These are phyloP conservation scores for Mongoloraphidia duomilia DNA, from an alignment of 2,888 invertebrate genomes.

Conservation along the genomic window DNA sequence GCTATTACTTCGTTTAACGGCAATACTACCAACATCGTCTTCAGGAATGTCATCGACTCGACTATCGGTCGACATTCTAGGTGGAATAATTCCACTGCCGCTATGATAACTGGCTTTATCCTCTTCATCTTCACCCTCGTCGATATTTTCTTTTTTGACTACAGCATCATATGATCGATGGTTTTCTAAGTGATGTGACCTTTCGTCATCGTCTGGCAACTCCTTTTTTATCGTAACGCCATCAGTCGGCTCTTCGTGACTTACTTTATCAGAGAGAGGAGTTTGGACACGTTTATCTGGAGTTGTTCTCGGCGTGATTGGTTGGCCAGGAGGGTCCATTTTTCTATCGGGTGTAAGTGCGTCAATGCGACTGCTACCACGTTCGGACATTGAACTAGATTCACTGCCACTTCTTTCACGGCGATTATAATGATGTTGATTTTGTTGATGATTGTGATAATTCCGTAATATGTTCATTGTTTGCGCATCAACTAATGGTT, in stretches of 20 bases:
- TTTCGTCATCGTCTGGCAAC: slow-evolving; percentile 34
- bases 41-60: slow-evolving; percentile 23
- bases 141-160: slow-evolving; percentile 24
- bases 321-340: slow-evolving; percentile 44
- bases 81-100: slow-evolving; percentile 18
- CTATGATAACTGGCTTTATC: slow-evolving; percentile 27
- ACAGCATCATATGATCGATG: slow-evolving; percentile 22
- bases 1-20: slow-evolving; percentile 11
- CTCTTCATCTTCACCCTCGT: slow-evolving; percentile 28
- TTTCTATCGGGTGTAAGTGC: slow-evolving; percentile 70
- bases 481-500: slow-evolving; percentile 77
- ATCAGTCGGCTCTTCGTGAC: slow-evolving; percentile 35
- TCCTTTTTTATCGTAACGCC: slow-evolving; percentile 36
- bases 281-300: slow-evolving; percentile 51
- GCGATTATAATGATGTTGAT: slow-evolving; percentile 42
- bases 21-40: slow-evolving; percentile 18
- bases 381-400: slow-evolving; percentile 74
- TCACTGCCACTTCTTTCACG: slow-evolving; percentile 78
- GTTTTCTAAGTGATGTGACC: not conserved
- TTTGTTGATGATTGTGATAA: slow-evolving; percentile 52
- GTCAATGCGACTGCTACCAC: slow-evolving; percentile 66
- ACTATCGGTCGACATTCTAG: slow-evolving; percentile 14
- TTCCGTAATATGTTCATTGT: slow-evolving; percentile 70
- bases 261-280: slow-evolving; percentile 38
- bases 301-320: slow-evolving; percentile 51